These are phyloP conservation scores for Gyrodactylus salaris DNA, from an alignment of 1,140 invertebrate genomes.

Conservation along the genomic window DNA sequence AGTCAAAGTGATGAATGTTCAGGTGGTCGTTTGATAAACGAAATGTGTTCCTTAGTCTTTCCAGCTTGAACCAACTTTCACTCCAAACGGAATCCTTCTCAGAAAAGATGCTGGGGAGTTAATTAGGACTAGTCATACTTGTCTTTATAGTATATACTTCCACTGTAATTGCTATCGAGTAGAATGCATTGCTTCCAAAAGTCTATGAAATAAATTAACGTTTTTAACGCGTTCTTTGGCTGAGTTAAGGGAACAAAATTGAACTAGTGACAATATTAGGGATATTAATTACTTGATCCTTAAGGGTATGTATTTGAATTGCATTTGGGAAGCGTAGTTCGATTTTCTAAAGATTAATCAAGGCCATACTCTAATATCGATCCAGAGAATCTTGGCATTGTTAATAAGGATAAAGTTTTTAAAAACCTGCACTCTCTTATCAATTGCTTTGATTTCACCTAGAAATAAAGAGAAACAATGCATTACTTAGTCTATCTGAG, in stretches of 20 bases:
- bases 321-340: neutral
- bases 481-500: neutral
- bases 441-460: neutral
- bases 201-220: neutral
- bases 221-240: neutral
- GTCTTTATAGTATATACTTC: neutral
- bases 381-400: neutral
- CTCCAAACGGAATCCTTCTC: neutral
- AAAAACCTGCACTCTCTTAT: neutral
- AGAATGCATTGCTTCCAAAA: neutral
- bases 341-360: neutral
- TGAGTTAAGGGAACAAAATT: neutral
- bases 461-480: neutral
- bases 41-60: neutral
- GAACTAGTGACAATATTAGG: neutral
- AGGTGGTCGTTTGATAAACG: neutral
- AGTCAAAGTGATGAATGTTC: neutral
- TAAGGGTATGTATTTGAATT: neutral
- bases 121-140: neutral
- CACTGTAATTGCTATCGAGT: neutral
- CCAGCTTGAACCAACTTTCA: neutral
- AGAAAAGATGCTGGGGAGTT: neutral
- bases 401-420: neutral
- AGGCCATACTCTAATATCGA: neutral
- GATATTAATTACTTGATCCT: neutral